Evolutionary conservation across 1,140 invertebrate genomes (phyloP), one percentile per base, ranked within the genome.

Genomic region (Atta colombica): DNA sequence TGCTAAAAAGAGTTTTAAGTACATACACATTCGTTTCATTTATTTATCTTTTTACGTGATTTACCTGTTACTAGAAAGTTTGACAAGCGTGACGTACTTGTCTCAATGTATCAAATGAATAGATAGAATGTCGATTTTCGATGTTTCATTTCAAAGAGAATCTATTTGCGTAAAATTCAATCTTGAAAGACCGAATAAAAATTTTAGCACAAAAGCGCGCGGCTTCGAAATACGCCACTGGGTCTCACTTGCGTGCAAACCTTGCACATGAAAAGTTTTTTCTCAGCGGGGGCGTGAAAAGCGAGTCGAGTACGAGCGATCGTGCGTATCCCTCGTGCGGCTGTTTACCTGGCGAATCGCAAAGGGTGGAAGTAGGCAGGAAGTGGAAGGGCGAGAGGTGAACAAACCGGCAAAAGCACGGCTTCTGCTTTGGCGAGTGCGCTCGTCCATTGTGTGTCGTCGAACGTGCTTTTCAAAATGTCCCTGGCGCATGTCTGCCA

Each of bases 391-490:
- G 72, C 45, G 58, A 49, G 78, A 77, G 77, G 80, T 78, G 82
- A 78, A 78, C 49, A 78, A 85, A 85, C 71, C 82, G 82, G 74
- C 82, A 78, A 78, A 78, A 78, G 72, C 82, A 78, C 82, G 74
- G 82, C 82, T 85, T 85, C 81, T 58, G 58, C 71, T 89, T 60
- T 72, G 80, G 31, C 61, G 58, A 81, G 58, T 68, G 77, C 55
- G 8, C 39, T 55, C 63, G n/a, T 49, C 58, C 77, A 75, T 90
- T 86, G 71, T 86, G 58, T 66, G 63, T 49, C 35, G 87, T 55
- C 72, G 75, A 89, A 51, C 84, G 84, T 28, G 58, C 82, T 82
- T 89, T 89, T 88, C 71, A 88, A 86, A 86, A 88, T 81, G 75
- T 87, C 71, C 74, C 87, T 49, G 85, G 85, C 71, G 60, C 85